These are phyloP conservation scores for Opisthograptis luteolata DNA, from an alignment of 2,888 invertebrate species.

Conservation along the genomic window DNA sequence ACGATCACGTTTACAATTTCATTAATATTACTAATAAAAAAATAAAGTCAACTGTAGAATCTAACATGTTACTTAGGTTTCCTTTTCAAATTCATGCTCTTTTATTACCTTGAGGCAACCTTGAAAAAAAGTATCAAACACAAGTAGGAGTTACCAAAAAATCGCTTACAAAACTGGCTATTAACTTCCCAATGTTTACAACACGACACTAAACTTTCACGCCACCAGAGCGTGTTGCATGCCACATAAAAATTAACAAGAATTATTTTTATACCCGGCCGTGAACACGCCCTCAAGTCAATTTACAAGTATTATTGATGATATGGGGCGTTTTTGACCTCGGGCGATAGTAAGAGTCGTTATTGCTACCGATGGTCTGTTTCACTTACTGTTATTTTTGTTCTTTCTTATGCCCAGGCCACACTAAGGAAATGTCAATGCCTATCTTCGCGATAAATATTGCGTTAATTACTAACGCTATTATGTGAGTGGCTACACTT, in stretches of 20 bases:
- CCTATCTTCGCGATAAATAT: no score
- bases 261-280: conserved; percentile 56
- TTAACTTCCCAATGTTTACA: conserved; percentile 24
- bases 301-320: conserved; percentile 71
- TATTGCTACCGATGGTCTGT: neutral
- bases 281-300: conserved; percentile 60
- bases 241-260: conserved; percentile 62
- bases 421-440: no score
- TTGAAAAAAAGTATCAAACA: conserved; percentile 4
- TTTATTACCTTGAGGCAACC: no score
- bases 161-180: conserved; percentile 25
- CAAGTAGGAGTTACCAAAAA: conserved; percentile 13
- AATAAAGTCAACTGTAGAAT: no score
- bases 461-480: no score
- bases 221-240: conserved; percentile 56
- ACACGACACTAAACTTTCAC: conserved; percentile 22
- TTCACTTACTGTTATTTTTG: neutral
- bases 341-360: conserved; percentile 21
- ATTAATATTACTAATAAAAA: no score
- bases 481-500: no score
- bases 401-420: neutral
- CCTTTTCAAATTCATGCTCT: no score
- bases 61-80: no score
- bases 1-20: no score
- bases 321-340: conserved; percentile 50